Evolutionary conservation across 2,113 vertebrate species (phyloP).

Genomic region (Salvator merianae): DNA sequence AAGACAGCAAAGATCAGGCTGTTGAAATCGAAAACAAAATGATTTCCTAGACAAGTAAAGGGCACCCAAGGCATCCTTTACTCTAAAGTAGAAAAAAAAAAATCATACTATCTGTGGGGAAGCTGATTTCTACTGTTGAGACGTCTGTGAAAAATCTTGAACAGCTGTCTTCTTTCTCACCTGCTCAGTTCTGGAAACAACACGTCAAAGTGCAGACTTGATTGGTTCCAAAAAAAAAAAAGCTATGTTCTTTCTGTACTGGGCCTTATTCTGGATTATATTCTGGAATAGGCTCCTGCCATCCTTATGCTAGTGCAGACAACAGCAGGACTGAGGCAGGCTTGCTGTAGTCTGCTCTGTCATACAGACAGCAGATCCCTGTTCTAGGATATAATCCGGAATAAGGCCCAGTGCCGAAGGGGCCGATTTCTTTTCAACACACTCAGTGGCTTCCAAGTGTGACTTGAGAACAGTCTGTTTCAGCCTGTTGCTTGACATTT

Average conservation of each 20-base stretch:
- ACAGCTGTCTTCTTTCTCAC: not conserved
- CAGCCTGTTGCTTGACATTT: not conserved
- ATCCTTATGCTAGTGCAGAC: too few relatives aligned
- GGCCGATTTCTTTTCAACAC: slow-evolving; percentile 26
- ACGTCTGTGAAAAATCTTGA: not conserved
- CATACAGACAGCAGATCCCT: too few relatives aligned
- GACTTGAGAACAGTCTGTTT: not conserved
- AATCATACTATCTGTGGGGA: not conserved
- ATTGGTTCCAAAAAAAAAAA: rapidly evolving
- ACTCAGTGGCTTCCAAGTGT: not conserved
- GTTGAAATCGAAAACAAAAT: not conserved
- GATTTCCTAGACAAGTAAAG: not conserved
- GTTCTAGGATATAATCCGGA: too few relatives aligned
- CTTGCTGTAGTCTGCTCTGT: too few relatives aligned
- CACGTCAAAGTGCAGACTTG: slow-evolving; percentile 18
- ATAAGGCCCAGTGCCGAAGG: not conserved
- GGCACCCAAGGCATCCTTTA: not conserved
- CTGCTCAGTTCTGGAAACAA: not conserved
- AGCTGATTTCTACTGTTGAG: not conserved
- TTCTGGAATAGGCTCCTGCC: too few relatives aligned
- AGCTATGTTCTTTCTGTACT: not conserved
- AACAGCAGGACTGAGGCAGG: too few relatives aligned
- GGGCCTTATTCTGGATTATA: too few relatives aligned
- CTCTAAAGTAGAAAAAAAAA: not conserved
- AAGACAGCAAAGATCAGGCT: not conserved